phyloP scores from a whole-genome alignment of 1,140 invertebrate species.

The Heliconius eleuchia region DNA sequence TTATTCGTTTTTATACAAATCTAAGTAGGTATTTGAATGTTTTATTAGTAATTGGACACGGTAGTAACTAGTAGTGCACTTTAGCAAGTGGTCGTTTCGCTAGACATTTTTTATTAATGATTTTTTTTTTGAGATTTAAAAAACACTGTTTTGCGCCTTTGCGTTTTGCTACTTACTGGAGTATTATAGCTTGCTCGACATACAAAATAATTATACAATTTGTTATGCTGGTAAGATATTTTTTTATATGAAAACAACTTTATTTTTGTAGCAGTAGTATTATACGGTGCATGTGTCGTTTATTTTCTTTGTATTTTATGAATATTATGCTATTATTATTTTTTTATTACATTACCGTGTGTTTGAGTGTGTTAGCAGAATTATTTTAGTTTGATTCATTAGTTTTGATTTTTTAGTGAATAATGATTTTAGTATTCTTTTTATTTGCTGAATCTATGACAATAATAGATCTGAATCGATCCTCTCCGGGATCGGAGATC shows the following conservation, averaged over 20 bases:
- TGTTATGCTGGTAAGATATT: slow-evolving; percentile 80
- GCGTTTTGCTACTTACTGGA: slow-evolving; percentile 65
- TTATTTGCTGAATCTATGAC: slow-evolving; percentile 77
- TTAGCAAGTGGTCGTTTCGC: slow-evolving; percentile 75
- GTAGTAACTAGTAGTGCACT: slow-evolving; percentile 78
- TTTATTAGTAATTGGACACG: slow-evolving; percentile 67
- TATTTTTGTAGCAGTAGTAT: slow-evolving; percentile 77
- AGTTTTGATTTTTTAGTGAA: slow-evolving; percentile 76
- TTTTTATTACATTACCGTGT: slow-evolving; percentile 75
- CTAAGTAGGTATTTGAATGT: slow-evolving; percentile 66
- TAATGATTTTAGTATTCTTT: slow-evolving; percentile 72
- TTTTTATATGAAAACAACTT: slow-evolving; percentile 76
- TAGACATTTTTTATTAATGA: slow-evolving; percentile 69
- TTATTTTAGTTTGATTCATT: slow-evolving; percentile 80
- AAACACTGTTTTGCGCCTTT: slow-evolving; percentile 47
- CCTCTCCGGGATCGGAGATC: slow-evolving; percentile 45
- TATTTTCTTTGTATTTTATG: slow-evolving; percentile 75
- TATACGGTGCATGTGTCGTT: slow-evolving; percentile 80
- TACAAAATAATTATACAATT: slow-evolving; percentile 77
- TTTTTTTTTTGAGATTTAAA: slow-evolving; percentile 69
- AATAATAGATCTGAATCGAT: slow-evolving; percentile 63
- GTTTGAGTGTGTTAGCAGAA: slow-evolving; percentile 80
- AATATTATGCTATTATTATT: slow-evolving; percentile 76
- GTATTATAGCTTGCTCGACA: slow-evolving; percentile 74
- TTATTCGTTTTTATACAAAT: slow-evolving; percentile 76